These are phyloP conservation scores for Eonycteris spelaea DNA, from an alignment of 2,113 vertebrate species.

Conservation along the genomic window DNA sequence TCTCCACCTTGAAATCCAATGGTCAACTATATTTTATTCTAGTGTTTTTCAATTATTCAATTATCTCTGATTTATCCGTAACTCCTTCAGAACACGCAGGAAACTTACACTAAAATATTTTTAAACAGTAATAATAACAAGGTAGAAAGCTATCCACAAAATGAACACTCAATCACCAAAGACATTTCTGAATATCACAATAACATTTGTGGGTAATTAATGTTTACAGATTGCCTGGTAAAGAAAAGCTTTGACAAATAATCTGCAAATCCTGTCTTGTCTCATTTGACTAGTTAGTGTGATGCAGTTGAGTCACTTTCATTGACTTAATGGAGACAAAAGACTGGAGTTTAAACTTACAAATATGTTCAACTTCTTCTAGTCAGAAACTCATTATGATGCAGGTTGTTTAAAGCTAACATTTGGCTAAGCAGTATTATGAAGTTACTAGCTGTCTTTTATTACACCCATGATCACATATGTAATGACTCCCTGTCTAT, in stretches of 20 bases:
- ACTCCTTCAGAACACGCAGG: not conserved
- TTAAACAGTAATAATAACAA: not conserved
- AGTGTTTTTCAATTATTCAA: not conserved
- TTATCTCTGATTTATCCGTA: not conserved
- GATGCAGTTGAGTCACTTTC: not conserved
- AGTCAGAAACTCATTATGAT: not conserved
- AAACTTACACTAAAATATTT: not conserved
- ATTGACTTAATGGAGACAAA: not conserved
- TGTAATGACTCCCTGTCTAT: not conserved
- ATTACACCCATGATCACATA: not conserved
- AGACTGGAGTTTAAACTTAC: not conserved
- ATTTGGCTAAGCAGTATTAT: not conserved
- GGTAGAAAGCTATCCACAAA: not conserved
- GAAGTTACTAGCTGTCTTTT: not conserved
- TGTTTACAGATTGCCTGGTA: not conserved
- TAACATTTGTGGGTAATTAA: not conserved
- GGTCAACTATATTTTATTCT: not conserved
- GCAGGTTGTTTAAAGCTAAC: not conserved
- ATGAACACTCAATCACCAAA: not conserved
- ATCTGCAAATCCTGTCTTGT: not conserved
- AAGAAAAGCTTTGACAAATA: not conserved
- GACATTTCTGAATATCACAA: conserved; percentile 8
- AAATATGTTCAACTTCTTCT: not conserved
- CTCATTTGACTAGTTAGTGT: not conserved
- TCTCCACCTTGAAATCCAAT: not conserved